Evolutionary conservation across 2,797 vertebrate genomes (phyloP), one percentile per base, ranked within the genome.

Genomic region (Lagocephalus sceleratus): DNA sequence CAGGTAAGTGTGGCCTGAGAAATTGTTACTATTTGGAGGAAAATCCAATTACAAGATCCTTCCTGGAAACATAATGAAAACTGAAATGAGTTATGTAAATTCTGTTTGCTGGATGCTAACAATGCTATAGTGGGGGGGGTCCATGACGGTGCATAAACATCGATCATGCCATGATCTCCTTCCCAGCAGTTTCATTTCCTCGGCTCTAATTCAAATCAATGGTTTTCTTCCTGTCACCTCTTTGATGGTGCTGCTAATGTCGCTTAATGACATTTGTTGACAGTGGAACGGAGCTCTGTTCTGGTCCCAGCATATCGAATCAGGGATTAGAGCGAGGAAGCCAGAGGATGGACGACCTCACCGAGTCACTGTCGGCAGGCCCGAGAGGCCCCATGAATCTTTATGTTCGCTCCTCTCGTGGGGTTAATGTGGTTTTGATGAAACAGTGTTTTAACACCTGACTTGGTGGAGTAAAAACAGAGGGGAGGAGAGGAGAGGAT

Each of bases 341-440:
- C 32, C 26, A 41, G 60, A 57, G 75, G 79, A 85, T 75, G 54
- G 61, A 81, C 79, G 80, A 76, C 81, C 74, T 81, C 63, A 50
- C 40, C 23, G 47, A 76, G 65, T 81, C 81, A 77, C 74, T 73
- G 82, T 77, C 78, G 66, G 66, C 64, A 68, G 63, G 62, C 41
- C 41, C n/a, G 57, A 73, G 58, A 66, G 64, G 47, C 51, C 54
- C 78, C 64, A 76, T 82, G 75, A 85, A 87, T 87, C 82, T 87
- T 81, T 72, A 77, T 76, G 71, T 78, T 73, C 76, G 76, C 69
- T 71, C 72, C 68, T 79, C 77, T 74, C 60, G 75, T 47, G 69
- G 71, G 82, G 83, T 84, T 85, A 82, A 85, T 84, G 76, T 78
- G 81, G 52, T 78, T 84, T 84, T 83, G 75, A 86, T 83, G 79